A percentile compares a stretch with the other conserved stretches of the same genome.
These are phyloP conservation scores for Drosophila pandora DNA, from an alignment of 1,140 invertebrate genomes.

Conservation along the genomic window DNA sequence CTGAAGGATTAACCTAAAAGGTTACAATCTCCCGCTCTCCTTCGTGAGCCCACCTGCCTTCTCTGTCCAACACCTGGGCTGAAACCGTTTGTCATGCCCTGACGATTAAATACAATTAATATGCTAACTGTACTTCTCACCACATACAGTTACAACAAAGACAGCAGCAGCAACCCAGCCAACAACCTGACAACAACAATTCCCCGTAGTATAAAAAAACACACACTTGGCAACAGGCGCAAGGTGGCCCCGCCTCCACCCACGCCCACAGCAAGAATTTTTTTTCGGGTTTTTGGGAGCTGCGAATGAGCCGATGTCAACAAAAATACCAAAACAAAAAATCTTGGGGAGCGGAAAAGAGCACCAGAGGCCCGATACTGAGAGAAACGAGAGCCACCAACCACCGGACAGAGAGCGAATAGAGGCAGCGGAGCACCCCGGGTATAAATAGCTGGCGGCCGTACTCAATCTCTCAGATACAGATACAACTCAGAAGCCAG, in stretches of 20 bases:
- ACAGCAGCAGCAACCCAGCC: constrained; percentile 49
- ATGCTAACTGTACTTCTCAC: constrained; percentile 80
- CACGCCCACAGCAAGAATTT: constrained; percentile 36
- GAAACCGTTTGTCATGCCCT: constrained; percentile 54
- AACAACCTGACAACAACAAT: constrained; percentile 44
- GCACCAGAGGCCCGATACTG: constrained; percentile 14
- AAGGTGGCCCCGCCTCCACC: constrained; percentile 56
- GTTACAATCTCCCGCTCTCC: neutral
- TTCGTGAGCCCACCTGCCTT: neutral
- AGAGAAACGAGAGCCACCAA: constrained; percentile 29
- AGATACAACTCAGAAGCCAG: constrained; percentile 46
- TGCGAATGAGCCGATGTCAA: constrained; percentile 81
- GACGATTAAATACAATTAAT: constrained; percentile 80
- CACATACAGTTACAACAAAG: constrained; percentile 62
- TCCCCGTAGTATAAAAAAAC: constrained; percentile 7
- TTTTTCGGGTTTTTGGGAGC: constrained; percentile 48
- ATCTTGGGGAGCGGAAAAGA: constrained; percentile 15
- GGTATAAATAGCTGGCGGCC: constrained; percentile 54
- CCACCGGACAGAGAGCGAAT: constrained; percentile 18
- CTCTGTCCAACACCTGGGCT: constrained; percentile 11
- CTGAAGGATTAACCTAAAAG: neutral
- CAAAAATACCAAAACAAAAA: constrained; percentile 82
- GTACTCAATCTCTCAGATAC: constrained; percentile 17
- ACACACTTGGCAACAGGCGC: constrained; percentile 69
- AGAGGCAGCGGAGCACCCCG: constrained; percentile 25